Base-by-base conservation (phyloP, 2,113 vertebrate genomes). In the Oryzias melastigma region DNA sequence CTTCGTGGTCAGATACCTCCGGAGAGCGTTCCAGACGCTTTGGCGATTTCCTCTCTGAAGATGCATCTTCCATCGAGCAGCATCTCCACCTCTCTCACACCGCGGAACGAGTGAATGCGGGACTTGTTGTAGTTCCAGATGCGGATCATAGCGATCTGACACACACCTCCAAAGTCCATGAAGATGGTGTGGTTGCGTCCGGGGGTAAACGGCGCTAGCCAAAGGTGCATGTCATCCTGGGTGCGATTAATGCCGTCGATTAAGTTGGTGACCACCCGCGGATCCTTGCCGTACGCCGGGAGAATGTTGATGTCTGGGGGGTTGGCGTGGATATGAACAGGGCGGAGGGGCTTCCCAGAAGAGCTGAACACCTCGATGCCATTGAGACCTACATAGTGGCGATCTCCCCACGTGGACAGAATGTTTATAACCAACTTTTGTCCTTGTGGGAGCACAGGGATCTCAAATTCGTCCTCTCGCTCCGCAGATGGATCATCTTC, bases 41-140 rank as follows among this genome's bases (percentile, higher is more conserved):
- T 98, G n/a, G 96, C 97, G 16, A 99, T 98, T 84, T 99, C 97
- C 42, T 97, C 97, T 65, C 88, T 91, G 78, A 99, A 99, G 88
- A 99, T 95, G 70, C 92, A 93, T 20, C 87, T 88, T 0, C 90
- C 82, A 16, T 98, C 95, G 56, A 99, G 84, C 47, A 92, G 44
- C 88, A 99, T 98, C 42, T 92, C 83, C 57, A 98, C 86, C 73
- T 98, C 95, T 86, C 91, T 95, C 62, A 92, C 94, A 0, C 97
- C 97, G 1, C 97, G 88, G 83, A 96, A 98, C 12, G 97, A 98
- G 77, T 98, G 95, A 27, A 99, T 98, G 20, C 97, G 94, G 0
- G 97, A 99, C 76, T 99, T 99, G 81, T 99, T 99, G 78, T 99
- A 99, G 88, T 99, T 99, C 97, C 97, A 99, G 57, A 99, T 86